A percentile compares a stretch with the other conserved stretches of the same genome.
Conservation (phyloP, 2,113 vertebrate genomes). For the Pelmatolapia mariae region DNA sequence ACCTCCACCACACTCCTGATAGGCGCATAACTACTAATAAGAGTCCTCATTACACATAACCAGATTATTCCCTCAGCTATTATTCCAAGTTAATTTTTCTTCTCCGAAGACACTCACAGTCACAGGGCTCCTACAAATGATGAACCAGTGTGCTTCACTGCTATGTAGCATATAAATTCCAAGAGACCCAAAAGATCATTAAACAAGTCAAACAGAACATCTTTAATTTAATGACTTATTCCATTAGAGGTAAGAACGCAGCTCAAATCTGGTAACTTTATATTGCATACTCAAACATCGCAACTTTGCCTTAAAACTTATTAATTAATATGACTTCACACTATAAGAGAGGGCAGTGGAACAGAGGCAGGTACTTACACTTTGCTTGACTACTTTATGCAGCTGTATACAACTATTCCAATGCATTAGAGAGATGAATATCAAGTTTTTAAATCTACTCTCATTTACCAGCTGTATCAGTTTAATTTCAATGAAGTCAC, state of each 20-base stretch:
- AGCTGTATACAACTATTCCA: neutral
- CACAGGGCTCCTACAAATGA: neutral
- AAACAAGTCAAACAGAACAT: neutral
- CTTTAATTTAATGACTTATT: neutral
- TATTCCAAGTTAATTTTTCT: constrained; percentile 4
- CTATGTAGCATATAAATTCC: neutral
- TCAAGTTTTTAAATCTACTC: neutral
- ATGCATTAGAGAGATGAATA: neutral
- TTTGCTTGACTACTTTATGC: neutral
- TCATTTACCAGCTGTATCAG: accelerated
- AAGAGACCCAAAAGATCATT: neutral
- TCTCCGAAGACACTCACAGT: neutral
- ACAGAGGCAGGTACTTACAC: neutral
- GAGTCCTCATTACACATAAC: constrained; percentile 56
- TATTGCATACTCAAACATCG: neutral
- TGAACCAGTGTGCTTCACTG: neutral
- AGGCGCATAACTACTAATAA: constrained; percentile 50
- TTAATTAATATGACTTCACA: neutral
- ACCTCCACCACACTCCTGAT: constrained; percentile 45
- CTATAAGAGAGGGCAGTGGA: neutral
- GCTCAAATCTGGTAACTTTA: neutral
- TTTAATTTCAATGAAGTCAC: neutral
- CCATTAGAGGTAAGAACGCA: neutral
- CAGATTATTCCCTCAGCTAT: constrained; percentile 50
- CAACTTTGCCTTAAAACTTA: neutral